Conservation (phyloP, 2,888 invertebrate species). For the Tanaodytes sp. region DNA sequence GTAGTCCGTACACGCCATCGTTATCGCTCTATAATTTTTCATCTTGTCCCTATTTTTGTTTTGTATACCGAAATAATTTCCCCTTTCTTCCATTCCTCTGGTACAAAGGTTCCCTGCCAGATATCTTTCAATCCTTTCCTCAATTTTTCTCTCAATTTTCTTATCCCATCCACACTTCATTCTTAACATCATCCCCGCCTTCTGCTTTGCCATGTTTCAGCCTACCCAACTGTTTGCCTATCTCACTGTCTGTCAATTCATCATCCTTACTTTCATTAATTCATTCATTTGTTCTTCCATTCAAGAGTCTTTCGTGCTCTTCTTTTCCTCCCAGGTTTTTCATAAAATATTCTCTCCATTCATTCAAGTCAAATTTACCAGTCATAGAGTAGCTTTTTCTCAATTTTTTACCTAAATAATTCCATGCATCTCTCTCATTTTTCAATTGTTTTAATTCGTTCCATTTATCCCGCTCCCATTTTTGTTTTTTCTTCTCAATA, state of each 20-base stretch:
- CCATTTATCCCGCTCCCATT: too few species aligned
- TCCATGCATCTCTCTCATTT: slow-evolving; percentile 3
- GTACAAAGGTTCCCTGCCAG: neutral
- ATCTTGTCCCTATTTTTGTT: too few species aligned
- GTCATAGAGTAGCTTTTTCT: neutral
- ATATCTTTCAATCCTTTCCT: neutral
- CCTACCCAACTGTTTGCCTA: neutral
- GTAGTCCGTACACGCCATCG: slow-evolving; percentile 1
- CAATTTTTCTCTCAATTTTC: slow-evolving; percentile 3
- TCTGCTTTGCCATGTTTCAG: neutral
- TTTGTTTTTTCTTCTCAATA: too few species aligned
- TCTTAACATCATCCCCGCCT: neutral
- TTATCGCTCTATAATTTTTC: neutral
- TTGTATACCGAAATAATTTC: neutral
- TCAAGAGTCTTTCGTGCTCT: neutral
- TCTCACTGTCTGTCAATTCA: neutral
- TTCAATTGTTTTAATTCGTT: too few species aligned
- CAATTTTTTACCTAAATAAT: neutral
- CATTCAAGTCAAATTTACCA: neutral
- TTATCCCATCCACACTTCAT: slow-evolving; percentile 2
- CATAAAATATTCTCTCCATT: slow-evolving; percentile 8
- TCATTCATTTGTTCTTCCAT: neutral
- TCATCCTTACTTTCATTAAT: neutral
- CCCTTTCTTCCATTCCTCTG: slow-evolving; percentile 2
- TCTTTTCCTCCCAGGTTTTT: neutral